Conservation (phyloP, 2,113 vertebrate species). For the Gasterosteus aculeatus region DNA sequence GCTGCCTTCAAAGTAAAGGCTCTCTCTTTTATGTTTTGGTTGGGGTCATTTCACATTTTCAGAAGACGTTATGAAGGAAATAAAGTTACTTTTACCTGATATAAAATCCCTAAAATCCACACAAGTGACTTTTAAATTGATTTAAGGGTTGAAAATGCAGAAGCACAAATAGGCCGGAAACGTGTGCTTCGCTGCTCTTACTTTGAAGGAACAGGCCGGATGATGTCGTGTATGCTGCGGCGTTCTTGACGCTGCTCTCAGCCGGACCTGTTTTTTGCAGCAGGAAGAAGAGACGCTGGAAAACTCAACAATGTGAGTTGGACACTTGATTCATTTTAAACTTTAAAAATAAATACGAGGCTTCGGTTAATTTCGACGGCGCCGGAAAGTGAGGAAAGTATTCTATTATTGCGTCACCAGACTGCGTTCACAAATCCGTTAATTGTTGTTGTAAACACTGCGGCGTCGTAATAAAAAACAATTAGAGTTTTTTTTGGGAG, state of each 20-base stretch:
- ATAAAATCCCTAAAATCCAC: neutral
- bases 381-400: no score
- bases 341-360: neutral
- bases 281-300: neutral
- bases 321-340: neutral
- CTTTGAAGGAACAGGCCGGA: conserved; percentile 39
- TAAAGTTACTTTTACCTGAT: neutral
- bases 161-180: neutral
- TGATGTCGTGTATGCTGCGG: rapidly evolving
- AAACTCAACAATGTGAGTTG: conserved; percentile 40
- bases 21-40: neutral
- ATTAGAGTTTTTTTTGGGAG: neutral
- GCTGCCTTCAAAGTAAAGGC: conserved; percentile 55
- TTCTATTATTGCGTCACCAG: neutral
- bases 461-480: neutral
- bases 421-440: neutral
- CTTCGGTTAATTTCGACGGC: no score
- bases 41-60: neutral
- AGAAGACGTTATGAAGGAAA: neutral
- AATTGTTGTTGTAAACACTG: neutral
- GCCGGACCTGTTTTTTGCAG: neutral
- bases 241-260: rapidly evolving
- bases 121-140: no score
- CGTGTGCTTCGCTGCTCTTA: neutral
- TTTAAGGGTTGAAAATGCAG: no score